phyloP scores from a whole-genome alignment of 2,113 vertebrate genomes.

The Melanocharis versteri region DNA sequence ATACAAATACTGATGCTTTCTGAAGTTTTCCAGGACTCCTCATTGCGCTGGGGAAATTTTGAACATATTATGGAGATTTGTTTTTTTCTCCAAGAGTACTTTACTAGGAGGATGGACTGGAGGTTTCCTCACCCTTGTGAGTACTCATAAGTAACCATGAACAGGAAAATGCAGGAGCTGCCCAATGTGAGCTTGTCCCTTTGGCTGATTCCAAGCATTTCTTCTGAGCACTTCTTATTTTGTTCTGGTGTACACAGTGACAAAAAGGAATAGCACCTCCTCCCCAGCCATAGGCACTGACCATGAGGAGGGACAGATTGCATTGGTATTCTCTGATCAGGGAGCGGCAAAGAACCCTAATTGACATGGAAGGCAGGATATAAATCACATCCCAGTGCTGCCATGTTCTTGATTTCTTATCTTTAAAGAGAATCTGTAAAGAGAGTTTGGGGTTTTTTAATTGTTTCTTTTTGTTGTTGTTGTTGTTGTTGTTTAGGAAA shows the following conservation, averaged over 20 bases:
- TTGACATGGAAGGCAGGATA: not conserved
- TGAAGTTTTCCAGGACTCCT: conserved; percentile 10
- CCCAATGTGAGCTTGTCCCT: not conserved
- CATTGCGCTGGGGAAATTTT: not conserved
- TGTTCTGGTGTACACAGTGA: not conserved
- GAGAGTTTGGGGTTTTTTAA: not conserved
- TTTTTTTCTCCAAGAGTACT: not conserved
- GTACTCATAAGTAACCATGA: not conserved
- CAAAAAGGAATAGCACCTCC: not conserved
- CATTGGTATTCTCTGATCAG: not conserved
- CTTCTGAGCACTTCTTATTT: not conserved
- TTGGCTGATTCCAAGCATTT: not conserved
- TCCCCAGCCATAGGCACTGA: not conserved
- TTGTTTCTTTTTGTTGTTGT: not conserved
- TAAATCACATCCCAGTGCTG: not conserved
- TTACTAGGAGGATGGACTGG: not conserved
- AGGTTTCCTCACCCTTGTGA: not conserved
- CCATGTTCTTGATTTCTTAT: not conserved
- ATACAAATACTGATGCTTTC: conserved; percentile 2
- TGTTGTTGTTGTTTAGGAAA: not conserved
- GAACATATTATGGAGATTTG: not conserved
- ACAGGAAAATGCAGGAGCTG: not conserved
- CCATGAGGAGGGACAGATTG: not conserved
- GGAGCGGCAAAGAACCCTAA: conserved; percentile 17
- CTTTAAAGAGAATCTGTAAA: conserved; percentile 10